These are phyloP conservation scores for Lucifuga dentata DNA, from an alignment of 2,113 vertebrate genomes.

Conservation along the genomic window DNA sequence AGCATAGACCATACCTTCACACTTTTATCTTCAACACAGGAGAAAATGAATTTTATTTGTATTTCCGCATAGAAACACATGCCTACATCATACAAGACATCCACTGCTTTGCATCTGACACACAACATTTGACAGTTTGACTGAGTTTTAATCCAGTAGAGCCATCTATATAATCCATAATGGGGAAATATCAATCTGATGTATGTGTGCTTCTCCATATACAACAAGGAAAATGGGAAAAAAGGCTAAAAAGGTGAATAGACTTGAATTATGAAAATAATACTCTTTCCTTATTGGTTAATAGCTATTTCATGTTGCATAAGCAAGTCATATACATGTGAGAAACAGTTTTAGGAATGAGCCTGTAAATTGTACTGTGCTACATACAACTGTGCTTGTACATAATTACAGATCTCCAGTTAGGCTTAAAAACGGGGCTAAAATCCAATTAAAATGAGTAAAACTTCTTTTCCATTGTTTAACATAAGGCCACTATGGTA, in stretches of 20 bases:
- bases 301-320: conserved; percentile 41
- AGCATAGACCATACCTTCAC: not conserved
- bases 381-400: conserved; percentile 79
- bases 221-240: conserved; percentile 50
- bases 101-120: conserved; percentile 53
- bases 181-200: conserved; percentile 29
- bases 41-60: conserved; percentile 72
- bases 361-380: conserved; percentile 65
- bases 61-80: conserved; percentile 79
- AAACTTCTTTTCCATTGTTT: conserved; percentile 59
- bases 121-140: conserved; percentile 50
- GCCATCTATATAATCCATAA: conserved; percentile 52
- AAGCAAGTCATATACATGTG: conserved; percentile 36
- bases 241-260: conserved; percentile 47
- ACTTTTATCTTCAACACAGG: conserved; percentile 39
- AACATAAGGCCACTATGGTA: conserved; percentile 86
- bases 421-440: conserved; percentile 50
- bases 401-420: conserved; percentile 58
- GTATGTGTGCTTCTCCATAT: conserved; percentile 39
- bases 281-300: conserved; percentile 47
- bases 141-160: conserved; percentile 45
- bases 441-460: conserved; percentile 56
- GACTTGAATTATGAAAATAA: conserved; percentile 69
- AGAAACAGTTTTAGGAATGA: conserved; percentile 26
- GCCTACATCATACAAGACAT: conserved; percentile 67